Evolutionary conservation across 2,113 vertebrate genomes (phyloP), one percentile per base, ranked within the genome.

Genomic region (Cinclus mexicanus): DNA sequence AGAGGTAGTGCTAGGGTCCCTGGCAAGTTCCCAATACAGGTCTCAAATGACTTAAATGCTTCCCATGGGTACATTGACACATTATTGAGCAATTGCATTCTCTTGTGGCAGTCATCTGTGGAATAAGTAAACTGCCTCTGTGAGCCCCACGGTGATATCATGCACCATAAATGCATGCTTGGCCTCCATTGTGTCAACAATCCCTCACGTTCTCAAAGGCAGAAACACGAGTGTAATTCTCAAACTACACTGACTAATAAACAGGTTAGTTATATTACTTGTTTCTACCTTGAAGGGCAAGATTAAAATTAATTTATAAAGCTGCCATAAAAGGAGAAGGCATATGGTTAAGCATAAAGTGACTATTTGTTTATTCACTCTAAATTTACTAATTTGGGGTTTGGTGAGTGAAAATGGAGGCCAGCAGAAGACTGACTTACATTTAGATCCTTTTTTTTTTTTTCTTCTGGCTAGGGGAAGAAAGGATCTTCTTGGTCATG

Each of bases 31-130:
- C 90, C 94, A 96, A 8, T 42, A 17, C 83, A 93, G 85, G 90
- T 95, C 85, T 96, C 92, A 94, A 86, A 78, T 96, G 92, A 90
- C 92, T 95, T 93, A 80, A 90, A 75, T 86, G 92, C 90, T 96
- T 96, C 93, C 94, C 92, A 41, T 95, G 93, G 87, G 85, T 91
- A 85, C 82, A 90, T 87, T 11, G 78, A 88, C 93, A 83, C 64
- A 67, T 94, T 95, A 93, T 95, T 96, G 95, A 96, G 96, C 93
- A 97, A 97, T 96, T 88, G 59, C 94, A 97, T 97, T 97, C 95
- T 96, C 92, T 81, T 83, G 88, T 92, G 93, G 96, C 93, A 97
- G 94, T 96, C 93, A 96, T 88, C 93, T 96, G 90, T 95, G 92
- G 90, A 88, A 22, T 91, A 91, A 96, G 94, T n/a, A 86, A 91